Evolutionary conservation across 35 echinoderm and acorn worm genomes (phyloP).

Genomic region (Hemicentrotus pulcherrimus): DNA sequence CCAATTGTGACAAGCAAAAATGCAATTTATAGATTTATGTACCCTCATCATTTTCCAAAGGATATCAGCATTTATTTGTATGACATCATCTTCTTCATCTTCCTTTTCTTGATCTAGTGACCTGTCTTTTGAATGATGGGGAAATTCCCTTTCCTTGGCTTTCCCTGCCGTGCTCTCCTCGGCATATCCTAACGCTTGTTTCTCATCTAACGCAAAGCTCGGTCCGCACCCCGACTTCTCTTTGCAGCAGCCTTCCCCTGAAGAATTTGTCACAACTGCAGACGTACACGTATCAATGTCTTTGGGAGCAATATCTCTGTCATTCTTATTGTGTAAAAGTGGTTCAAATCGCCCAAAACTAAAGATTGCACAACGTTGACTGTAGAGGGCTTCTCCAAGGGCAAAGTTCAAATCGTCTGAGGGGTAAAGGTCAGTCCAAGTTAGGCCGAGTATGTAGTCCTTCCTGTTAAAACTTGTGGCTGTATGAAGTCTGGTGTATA

Average conservation of each 20-base stretch:
- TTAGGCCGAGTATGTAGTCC: slow-evolving; percentile 76
- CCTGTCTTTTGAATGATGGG: background rate
- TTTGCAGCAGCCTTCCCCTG: slow-evolving; percentile 1
- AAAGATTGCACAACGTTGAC: slow-evolving; percentile 74
- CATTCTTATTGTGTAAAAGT: slow-evolving; percentile 44
- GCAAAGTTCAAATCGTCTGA: slow-evolving; percentile 93
- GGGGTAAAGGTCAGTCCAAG: slow-evolving; percentile 97
- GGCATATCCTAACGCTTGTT: background rate
- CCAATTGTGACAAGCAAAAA: no score
- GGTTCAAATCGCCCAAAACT: slow-evolving; percentile 93
- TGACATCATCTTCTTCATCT: slow-evolving; percentile 29
- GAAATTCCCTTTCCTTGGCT: background rate
- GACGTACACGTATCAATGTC: background rate
- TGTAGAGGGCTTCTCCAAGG: slow-evolving; percentile 80
- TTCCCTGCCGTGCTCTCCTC: background rate
- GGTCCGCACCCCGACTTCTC: background rate
- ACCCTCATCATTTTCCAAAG: slow-evolving; percentile 94
- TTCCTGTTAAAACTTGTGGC: slow-evolving; percentile 27
- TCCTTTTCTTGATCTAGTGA: background rate
- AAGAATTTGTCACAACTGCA: background rate
- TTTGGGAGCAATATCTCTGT: background rate
- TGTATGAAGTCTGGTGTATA: slow-evolving; percentile 73
- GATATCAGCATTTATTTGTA: slow-evolving; percentile 66
- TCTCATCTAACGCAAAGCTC: background rate
- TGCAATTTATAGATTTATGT: background rate